These are phyloP conservation scores for Leptinotarsa tumamoca DNA, from an alignment of 2,888 invertebrate genomes.

Conservation along the genomic window DNA sequence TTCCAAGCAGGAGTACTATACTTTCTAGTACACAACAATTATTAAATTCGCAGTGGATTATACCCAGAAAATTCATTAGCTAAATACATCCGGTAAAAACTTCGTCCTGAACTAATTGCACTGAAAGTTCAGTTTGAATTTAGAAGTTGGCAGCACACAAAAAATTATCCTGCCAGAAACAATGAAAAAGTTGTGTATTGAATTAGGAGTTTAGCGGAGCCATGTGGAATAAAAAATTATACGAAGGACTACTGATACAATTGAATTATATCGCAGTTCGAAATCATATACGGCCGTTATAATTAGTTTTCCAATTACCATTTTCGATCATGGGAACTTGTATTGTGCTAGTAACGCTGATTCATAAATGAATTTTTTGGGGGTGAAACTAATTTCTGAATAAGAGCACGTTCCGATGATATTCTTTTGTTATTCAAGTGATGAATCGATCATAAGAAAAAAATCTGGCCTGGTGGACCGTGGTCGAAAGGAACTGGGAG, in stretches of 20 bases:
- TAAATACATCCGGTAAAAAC: conserved; percentile 21
- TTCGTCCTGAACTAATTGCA: conserved; percentile 10
- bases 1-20: background rate
- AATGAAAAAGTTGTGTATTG: conserved; percentile 19
- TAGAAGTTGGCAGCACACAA: background rate
- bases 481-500: too few species aligned
- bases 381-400: background rate
- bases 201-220: conserved; percentile 1
- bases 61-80: conserved; percentile 10
- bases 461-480: too few species aligned
- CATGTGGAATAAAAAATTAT: conserved; percentile 7
- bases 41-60: background rate
- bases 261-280: background rate
- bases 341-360: background rate
- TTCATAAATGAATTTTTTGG: background rate
- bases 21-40: background rate
- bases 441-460: too few species aligned
- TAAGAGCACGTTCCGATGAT: too few species aligned
- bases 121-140: conserved; percentile 10
- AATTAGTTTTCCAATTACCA: conserved; percentile 1
- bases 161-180: conserved; percentile 23
- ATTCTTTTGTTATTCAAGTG: too few species aligned
- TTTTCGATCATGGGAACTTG: background rate
- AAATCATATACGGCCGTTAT: conserved; percentile 1
- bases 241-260: conserved; percentile 3